These are phyloP conservation scores for Leucoraja ocellata DNA, from an alignment of 2,797 vertebrate genomes.

Conservation along the genomic window DNA sequence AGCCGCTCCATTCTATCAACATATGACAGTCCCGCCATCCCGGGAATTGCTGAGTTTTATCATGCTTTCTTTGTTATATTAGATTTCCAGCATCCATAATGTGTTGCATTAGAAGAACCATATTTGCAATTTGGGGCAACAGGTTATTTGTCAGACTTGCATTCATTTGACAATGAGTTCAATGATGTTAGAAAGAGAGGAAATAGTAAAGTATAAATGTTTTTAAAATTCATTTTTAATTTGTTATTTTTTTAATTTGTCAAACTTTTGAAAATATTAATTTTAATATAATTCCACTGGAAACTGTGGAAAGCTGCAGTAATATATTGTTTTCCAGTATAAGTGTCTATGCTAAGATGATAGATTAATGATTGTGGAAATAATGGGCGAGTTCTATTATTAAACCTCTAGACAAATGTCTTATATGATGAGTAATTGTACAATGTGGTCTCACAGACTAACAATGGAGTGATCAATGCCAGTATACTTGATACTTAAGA, in stretches of 20 bases:
- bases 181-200: neutral
- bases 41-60: neutral
- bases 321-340: too few species aligned
- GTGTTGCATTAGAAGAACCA: neutral
- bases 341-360: neutral
- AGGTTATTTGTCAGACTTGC: neutral
- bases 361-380: constrained; percentile 2
- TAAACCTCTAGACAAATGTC: neutral
- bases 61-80: neutral
- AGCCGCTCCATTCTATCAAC: too few species aligned
- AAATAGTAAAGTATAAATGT: neutral
- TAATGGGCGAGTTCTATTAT: neutral
- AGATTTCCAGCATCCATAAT: neutral
- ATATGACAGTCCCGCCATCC: too few species aligned
- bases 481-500: neutral
- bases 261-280: neutral
- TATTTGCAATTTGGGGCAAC: neutral
- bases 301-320: neutral
- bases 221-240: neutral
- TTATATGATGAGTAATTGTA: neutral
- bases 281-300: neutral
- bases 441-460: neutral
- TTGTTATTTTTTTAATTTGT: neutral
- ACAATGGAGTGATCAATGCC: neutral
- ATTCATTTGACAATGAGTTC: neutral